phyloP scores from a whole-genome alignment of 2,888 invertebrate species.

The Nasonovia ribisnigri region DNA sequence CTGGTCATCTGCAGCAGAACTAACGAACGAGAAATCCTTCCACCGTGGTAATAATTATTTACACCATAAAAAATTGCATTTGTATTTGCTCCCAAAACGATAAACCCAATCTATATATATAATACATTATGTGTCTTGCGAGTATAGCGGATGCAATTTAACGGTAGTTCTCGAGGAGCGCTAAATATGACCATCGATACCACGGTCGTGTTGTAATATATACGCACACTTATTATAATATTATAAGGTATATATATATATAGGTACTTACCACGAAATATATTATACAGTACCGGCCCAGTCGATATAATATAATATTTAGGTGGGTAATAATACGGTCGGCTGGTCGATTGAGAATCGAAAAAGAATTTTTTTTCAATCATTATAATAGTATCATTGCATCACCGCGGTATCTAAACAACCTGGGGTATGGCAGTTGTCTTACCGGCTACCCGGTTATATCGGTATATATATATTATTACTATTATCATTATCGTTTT shows the following conservation, averaged over 20 bases:
- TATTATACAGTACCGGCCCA: not conserved
- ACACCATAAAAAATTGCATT: constrained; percentile 44
- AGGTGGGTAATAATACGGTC: not conserved
- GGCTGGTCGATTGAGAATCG: not conserved
- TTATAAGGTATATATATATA: not conserved
- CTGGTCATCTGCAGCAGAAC: not conserved
- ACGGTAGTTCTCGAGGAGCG: constrained; percentile 6
- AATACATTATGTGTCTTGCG: no score
- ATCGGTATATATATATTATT: no score
- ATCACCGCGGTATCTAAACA: no score
- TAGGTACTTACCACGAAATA: not conserved
- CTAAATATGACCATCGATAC: not conserved
- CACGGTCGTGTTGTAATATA: no score
- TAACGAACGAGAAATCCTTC: constrained; percentile 46
- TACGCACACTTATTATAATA: not conserved
- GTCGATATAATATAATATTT: not conserved
- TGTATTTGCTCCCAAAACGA: constrained; percentile 31
- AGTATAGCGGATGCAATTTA: constrained; percentile 31
- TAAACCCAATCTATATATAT: constrained; percentile 19
- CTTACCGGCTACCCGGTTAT: no score
- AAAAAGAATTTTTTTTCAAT: not conserved
- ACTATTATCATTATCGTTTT: not conserved
- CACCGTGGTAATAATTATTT: constrained; percentile 30
- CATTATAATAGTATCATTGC: no score
- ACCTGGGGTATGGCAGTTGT: no score